Evolutionary conservation across 1,140 invertebrate species (phyloP).

Genomic region (Chelonus insularis): DNA sequence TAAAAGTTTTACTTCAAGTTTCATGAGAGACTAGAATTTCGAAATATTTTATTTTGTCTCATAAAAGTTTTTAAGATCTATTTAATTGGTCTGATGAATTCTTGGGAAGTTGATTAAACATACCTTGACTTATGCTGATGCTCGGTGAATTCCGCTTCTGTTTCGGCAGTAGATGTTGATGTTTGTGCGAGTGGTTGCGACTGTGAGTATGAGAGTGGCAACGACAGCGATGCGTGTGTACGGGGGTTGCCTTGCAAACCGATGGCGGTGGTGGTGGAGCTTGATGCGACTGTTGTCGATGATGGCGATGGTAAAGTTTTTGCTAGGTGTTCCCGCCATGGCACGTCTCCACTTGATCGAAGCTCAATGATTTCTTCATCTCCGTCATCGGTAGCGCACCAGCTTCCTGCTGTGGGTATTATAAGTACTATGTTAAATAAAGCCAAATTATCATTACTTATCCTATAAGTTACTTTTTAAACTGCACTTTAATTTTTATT

Average conservation of each 20-base stretch:
- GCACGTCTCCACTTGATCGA: slow-evolving; percentile 57
- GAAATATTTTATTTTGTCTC: background rate
- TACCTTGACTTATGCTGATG: slow-evolving; percentile 58
- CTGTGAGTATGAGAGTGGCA: slow-evolving; percentile 58
- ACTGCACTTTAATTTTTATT: no score
- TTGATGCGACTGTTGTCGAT: slow-evolving; percentile 37
- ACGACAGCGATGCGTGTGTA: slow-evolving; percentile 56
- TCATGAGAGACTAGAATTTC: no score
- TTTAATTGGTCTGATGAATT: no score
- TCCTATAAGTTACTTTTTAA: no score
- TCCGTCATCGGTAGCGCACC: slow-evolving; percentile 66
- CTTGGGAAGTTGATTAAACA: no score
- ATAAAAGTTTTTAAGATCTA: background rate
- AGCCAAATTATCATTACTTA: no score
- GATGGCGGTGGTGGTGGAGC: slow-evolving; percentile 41
- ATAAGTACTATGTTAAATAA: slow-evolving; percentile 9
- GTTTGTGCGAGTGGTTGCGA: slow-evolving; percentile 58
- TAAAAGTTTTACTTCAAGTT: no score
- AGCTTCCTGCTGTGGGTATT: slow-evolving; percentile 58
- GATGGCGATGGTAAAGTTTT: slow-evolving; percentile 54
- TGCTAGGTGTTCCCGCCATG: slow-evolving; percentile 59
- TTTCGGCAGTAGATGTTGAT: slow-evolving; percentile 47
- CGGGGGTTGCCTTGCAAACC: slow-evolving; percentile 50
- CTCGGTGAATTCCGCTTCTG: slow-evolving; percentile 56
- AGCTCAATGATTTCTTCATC: slow-evolving; percentile 65